Conservation (phyloP, 1,140 invertebrate species). For the Olivierus martensii region DNA sequence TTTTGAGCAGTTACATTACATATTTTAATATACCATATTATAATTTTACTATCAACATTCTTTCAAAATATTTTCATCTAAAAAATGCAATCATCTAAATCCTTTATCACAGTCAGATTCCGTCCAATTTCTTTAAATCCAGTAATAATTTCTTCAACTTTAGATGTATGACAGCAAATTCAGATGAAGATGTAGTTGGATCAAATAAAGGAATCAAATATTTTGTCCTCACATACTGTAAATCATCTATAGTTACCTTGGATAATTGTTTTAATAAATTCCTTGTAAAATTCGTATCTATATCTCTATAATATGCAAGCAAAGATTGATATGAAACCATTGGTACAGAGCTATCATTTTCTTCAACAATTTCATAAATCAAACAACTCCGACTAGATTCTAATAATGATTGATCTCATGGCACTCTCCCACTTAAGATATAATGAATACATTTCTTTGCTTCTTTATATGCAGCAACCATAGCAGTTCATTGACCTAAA, state of each 20-base stretch:
- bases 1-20: no score
- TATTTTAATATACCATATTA: no score
- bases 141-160: slow-evolving; percentile 45
- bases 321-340: slow-evolving; percentile 54
- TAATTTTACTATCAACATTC: no score
- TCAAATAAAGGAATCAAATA: slow-evolving; percentile 51
- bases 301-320: slow-evolving; percentile 50
- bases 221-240: slow-evolving; percentile 46
- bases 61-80: no score
- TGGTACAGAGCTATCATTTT: slow-evolving; percentile 58
- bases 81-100: no score
- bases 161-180: slow-evolving; percentile 59
- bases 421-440: slow-evolving; percentile 41
- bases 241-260: slow-evolving; percentile 46
- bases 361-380: slow-evolving; percentile 61
- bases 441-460: slow-evolving; percentile 49
- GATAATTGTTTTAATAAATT: slow-evolving; percentile 47
- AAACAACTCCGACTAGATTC: slow-evolving; percentile 70
- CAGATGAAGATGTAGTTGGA: slow-evolving; percentile 40
- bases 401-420: slow-evolving; percentile 56
- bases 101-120: no score
- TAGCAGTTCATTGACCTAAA: slow-evolving; percentile 57
- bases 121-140: slow-evolving; percentile 47
- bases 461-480: slow-evolving; percentile 58
- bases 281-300: slow-evolving; percentile 47